Conservation (phyloP, 2,797 vertebrate genomes). For the Anas bernieri region DNA sequence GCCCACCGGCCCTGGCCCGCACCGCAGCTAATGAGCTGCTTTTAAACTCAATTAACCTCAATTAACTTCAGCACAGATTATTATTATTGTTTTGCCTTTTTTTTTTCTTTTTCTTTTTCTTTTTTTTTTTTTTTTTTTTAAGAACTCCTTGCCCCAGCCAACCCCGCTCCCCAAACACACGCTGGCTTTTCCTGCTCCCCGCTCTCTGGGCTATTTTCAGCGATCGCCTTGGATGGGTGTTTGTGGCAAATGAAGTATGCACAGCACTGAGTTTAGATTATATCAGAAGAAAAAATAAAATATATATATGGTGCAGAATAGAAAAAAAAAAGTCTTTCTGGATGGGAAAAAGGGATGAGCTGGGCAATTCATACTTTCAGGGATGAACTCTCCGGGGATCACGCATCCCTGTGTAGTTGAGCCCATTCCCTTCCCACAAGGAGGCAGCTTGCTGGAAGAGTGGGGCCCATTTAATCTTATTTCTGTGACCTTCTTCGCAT, state of each 20-base stretch:
- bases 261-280: slow-evolving; percentile 10
- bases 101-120: no score
- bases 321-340: slow-evolving; percentile 2
- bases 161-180: neutral
- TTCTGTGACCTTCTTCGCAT: neutral
- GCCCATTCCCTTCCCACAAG: neutral
- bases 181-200: slow-evolving; percentile 42
- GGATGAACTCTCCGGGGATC: neutral
- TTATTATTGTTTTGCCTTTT: neutral
- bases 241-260: slow-evolving; percentile 48
- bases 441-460: neutral
- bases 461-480: neutral
- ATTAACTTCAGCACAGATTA: neutral
- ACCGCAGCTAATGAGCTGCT: neutral
- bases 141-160: neutral
- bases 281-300: slow-evolving; percentile 41
- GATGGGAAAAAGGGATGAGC: neutral
- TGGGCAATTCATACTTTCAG: slow-evolving; percentile 1
- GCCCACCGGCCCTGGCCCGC: neutral
- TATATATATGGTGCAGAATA: neutral
- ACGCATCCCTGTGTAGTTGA: neutral
- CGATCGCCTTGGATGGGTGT: slow-evolving; percentile 43
- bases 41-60: neutral
- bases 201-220: slow-evolving; percentile 62
- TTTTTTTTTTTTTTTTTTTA: no score